phyloP scores from a whole-genome alignment of 2,797 vertebrate genomes.

The Peromyscus nudipes region DNA sequence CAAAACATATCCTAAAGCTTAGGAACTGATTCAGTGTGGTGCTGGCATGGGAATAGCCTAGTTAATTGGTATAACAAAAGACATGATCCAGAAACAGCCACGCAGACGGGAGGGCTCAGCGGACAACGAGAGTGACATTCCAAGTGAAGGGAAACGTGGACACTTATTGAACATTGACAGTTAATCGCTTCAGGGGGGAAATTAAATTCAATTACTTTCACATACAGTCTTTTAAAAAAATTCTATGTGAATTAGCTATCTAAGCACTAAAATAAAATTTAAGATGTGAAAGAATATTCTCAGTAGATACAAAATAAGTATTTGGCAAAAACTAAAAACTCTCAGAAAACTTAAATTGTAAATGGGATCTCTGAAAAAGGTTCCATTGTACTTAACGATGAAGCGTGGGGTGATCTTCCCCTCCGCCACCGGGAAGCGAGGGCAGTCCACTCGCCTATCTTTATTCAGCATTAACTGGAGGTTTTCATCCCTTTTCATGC shows the following conservation, averaged over 20 bases:
- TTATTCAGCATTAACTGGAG: neutral
- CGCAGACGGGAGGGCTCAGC: neutral
- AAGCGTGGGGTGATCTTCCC: neutral
- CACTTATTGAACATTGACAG: constrained; percentile 39
- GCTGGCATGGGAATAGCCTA: neutral
- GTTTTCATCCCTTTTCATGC: neutral
- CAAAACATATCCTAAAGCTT: constrained; percentile 31
- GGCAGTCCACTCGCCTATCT: neutral
- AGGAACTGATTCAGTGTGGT: constrained; percentile 34
- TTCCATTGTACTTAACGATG: constrained; percentile 40
- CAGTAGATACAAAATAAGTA: neutral
- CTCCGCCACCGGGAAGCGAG: neutral
- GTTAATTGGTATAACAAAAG: constrained; percentile 42
- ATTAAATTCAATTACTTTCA: constrained; percentile 50
- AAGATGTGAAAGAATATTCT: constrained; percentile 38
- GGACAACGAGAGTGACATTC: constrained; percentile 25
- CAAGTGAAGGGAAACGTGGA: neutral
- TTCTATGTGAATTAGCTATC: neutral
- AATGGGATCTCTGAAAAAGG: neutral
- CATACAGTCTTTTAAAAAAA: neutral
- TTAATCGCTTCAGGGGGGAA: neutral
- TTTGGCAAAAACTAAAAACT: constrained; percentile 50
- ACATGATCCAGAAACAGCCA: constrained; percentile 47
- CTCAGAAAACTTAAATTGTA: constrained; percentile 52
- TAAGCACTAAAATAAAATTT: constrained; percentile 49